Base-by-base conservation (phyloP, 2,113 vertebrate species). In the Mormyrus lacerda region DNA sequence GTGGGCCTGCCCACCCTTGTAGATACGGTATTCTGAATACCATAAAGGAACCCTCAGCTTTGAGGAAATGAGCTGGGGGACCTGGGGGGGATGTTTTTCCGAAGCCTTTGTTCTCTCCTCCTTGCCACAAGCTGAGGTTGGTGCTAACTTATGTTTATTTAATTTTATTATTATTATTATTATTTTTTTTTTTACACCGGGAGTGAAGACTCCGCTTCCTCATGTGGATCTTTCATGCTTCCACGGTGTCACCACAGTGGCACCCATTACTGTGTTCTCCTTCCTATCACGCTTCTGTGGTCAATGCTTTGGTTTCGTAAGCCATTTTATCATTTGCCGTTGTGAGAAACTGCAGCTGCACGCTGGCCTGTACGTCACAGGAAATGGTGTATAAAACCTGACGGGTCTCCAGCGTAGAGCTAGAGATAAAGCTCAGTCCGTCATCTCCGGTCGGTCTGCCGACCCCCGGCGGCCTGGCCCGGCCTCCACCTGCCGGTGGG, bases 61-160 rank as follows among this genome's bases (percentile, higher is more conserved):
- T 24, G 44, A 39, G 73, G 73, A 19, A 42, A 50, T 47, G 45
- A 50, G 11, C 10, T 4, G 47, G 45, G 82, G 39, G 19, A 24
- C 10, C 69, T 61, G 39, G 58, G 47, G 58, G 53, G 13, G 39
- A 88, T 88, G 24, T 50, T 27, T 83, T 76, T 11, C 65, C 53
- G 90, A 91, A 51, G 0, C 89, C 90, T 90, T 89, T 90, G 48
- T 85, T 31, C 84, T 0, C 73, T 50, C 90, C 69, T 90, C 19
- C 90, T 87, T 90, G 31, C 69, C 90, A 89, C 87, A 92, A 93
- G 93, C 91, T 94, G 89, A 92, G 89, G 91, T 92, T 90, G 95
- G 95, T 96, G 95, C 95, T 96, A 94, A 42, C 89, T 88, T 79
- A 42, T 79, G 61, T 69, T 69, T 69, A 69, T 69, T 69, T 69